Evolutionary conservation across 2,888 invertebrate species (phyloP), one percentile per base, ranked within the genome.

Genomic region (Phyllotreta striolata): DNA sequence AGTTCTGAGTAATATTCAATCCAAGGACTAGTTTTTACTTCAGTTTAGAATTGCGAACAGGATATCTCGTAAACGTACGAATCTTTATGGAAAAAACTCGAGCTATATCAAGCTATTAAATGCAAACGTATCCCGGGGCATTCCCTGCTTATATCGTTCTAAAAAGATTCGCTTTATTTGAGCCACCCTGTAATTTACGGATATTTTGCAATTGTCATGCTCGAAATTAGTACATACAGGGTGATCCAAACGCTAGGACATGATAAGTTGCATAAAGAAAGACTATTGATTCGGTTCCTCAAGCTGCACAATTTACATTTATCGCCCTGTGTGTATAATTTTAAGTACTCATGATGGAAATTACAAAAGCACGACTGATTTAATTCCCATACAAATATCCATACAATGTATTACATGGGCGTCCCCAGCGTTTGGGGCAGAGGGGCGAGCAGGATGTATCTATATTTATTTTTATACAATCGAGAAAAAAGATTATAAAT

Each of bases 1-100:
- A 71, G 70, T 71, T 70, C 63, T 66, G 70, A 70, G 70, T 69
- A 70, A 62, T 66, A 57, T 68, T 66, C 62, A 68, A 62, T 66
- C 39, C 58, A 64, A 60, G 55, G 67, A 67, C 64, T 63, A 64
- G 63, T 59, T 57, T 63, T 66, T 7, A n/a, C 14, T 56, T 37
- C 3, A 6, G 8, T 24, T 38, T 38, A 13, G 39, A 34, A 52
- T 49, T 14, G 1, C 5, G n/a, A 10, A n/a, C 34, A 35, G 35
- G 35, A 49, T 49, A 13, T 6, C 35, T 35, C n/a, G 12, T 1
- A 10, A 34, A 8, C 9, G 47, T 12, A 3, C 49, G 35, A 35
- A 49, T 13, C 12, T 35, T 14, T 49, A 47, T 9, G n/a, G 4
- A 47, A 47, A 47, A 47, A 9, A 13, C 34, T 1, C 47, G 34